phyloP scores from a whole-genome alignment of 2,888 invertebrate species.

The Lomographa bimaculata region DNA sequence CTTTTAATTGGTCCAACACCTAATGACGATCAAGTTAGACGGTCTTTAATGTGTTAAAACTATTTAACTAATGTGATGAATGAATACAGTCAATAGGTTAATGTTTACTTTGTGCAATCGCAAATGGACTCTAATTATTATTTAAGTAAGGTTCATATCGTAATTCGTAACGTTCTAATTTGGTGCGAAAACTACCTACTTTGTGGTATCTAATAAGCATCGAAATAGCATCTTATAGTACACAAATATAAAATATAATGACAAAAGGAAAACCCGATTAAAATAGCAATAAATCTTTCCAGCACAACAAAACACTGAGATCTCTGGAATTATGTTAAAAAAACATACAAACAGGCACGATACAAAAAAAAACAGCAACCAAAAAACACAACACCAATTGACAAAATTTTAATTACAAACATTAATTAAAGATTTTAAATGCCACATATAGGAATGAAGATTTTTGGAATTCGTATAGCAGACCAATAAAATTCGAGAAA shows the following conservation, averaged over 20 bases:
- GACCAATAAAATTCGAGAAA: slow-evolving; percentile 29
- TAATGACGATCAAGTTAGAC: no score
- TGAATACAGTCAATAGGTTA: no score
- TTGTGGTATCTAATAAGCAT: slow-evolving; percentile 25
- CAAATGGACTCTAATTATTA: no score
- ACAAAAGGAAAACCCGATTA: slow-evolving; percentile 24
- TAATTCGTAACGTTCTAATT: slow-evolving; percentile 26
- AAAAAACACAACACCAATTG: slow-evolving; percentile 38
- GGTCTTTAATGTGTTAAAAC: no score
- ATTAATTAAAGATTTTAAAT: slow-evolving; percentile 45
- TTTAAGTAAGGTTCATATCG: no score
- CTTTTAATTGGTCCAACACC: no score
- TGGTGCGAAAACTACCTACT: slow-evolving; percentile 44
- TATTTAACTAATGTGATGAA: no score
- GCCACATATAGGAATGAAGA: slow-evolving; percentile 59
- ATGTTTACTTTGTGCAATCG: no score
- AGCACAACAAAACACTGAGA: slow-evolving; percentile 51
- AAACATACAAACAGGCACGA: slow-evolving; percentile 18
- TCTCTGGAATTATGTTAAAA: slow-evolving; percentile 42
- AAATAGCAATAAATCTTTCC: slow-evolving; percentile 32
- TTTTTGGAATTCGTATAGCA: slow-evolving; percentile 39
- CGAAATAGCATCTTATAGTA: slow-evolving; percentile 20
- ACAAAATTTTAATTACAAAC: slow-evolving; percentile 29
- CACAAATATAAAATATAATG: slow-evolving; percentile 27
- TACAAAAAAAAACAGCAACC: slow-evolving; percentile 37